Conservation (phyloP, 2,797 vertebrate genomes). For the Amphiprion clarkii region DNA sequence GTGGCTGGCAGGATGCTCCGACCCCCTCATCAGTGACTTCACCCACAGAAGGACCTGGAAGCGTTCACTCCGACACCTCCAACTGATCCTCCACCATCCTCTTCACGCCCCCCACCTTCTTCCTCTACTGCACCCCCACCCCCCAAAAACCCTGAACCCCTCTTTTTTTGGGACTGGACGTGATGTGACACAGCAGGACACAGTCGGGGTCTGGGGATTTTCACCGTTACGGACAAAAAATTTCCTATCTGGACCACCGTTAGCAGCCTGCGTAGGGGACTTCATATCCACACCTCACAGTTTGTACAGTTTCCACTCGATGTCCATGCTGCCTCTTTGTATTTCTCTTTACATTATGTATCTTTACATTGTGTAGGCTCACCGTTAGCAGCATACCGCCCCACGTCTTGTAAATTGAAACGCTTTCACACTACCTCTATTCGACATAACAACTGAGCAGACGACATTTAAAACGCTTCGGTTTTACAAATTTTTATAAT, state of each 20-base stretch:
- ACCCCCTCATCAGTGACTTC: conserved; percentile 99
- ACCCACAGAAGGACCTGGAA: conserved; percentile 99
- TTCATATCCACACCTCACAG: conserved; percentile 70
- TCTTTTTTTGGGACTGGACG: conserved; percentile 80
- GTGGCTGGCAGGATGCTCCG: conserved; percentile 98
- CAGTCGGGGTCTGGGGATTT: conserved; percentile 79
- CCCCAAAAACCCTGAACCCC: conserved; percentile 51
- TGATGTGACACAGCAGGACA: conserved; percentile 83
- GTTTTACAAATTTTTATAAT: conserved; percentile 62
- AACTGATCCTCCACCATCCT: conserved; percentile 90
- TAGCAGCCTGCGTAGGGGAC: conserved; percentile 78
- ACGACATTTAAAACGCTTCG: conserved; percentile 50
- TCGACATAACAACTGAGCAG: conserved; percentile 62
- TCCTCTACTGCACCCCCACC: background rate
- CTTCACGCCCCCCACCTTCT: conserved; percentile 19
- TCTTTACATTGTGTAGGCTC: conserved; percentile 53
- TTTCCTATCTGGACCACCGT: conserved; percentile 81
- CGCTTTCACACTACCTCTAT: conserved; percentile 89
- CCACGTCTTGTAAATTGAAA: conserved; percentile 66
- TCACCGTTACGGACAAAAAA: conserved; percentile 63
- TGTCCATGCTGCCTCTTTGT: conserved; percentile 85
- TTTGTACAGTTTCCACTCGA: conserved; percentile 80
- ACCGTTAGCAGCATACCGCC: conserved; percentile 60
- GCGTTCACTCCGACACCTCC: conserved; percentile 99
- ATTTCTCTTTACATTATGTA: conserved; percentile 63